Evolutionary conservation across 2,113 vertebrate genomes (phyloP), one percentile per base, ranked within the genome.

Genomic region (Theropithecus gelada): DNA sequence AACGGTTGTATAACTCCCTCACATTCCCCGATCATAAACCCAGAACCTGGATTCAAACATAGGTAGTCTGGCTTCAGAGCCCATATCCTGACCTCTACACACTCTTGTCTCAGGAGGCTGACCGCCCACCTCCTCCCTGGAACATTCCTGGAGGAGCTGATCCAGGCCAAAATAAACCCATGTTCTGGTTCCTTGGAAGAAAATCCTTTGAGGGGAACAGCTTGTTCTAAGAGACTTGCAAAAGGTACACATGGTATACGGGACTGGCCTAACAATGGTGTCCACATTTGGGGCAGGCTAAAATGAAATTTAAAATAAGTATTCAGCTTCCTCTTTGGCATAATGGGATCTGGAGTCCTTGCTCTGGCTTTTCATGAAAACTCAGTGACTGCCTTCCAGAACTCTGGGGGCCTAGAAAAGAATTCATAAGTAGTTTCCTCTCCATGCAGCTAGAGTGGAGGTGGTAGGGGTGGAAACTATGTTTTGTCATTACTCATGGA

Each of bases 401-500:
- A 20, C 72, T 59, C 75, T 96, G 88, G 81, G 94, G 93, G 38
- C 72, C 61, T 91, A 80, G 55, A 27, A 72, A 79, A 72, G 52
- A 43, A 38, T 88, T 32, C 61, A 32, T 91, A 43, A 32, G 40
- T 10, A 66, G 57, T 16, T 93, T 90, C 92, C 22, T 97, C 81
- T 84, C 7, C 2, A 0, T 97, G 89, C 43, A 83, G 5, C 25
- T 66, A 61, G 70, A 70, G 25, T 76, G 73, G 82, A 87, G 55
- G 73, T 59, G 20, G 61, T 48, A 55, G 79, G 59, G 90, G 11
- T 55, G 72, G 70, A 78, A 94, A 82, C 66, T 80, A 18, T 43
- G 40, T 96, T 83, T 70, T 91, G 82, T 94, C 23, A 59, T 96
- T 70, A 98, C 32, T 12, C 8, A 64, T 72, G 70, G 61, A 96